Percentiles rank a stretch among this genome's conserved stretches.
Conservation (phyloP, 2,113 vertebrate genomes). For the Mionectes macconnelli region DNA sequence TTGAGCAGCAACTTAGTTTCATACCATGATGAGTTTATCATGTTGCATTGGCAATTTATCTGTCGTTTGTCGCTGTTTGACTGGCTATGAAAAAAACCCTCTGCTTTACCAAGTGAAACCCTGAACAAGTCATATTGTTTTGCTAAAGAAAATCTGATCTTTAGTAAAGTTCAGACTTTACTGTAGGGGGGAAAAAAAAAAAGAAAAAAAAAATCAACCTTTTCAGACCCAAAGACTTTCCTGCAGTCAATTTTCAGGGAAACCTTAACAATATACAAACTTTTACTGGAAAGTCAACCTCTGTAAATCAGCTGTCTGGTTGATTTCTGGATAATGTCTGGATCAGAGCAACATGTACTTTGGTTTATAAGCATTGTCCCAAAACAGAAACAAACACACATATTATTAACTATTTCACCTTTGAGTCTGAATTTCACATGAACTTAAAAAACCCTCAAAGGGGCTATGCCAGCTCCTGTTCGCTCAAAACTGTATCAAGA, state of each 20-base stretch:
- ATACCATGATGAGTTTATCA: not conserved
- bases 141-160: not conserved
- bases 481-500: slow-evolving; percentile 25
- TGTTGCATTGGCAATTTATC: not conserved
- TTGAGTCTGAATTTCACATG: not conserved
- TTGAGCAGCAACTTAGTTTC: not conserved
- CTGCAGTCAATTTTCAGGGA: not conserved
- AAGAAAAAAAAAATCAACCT: not conserved
- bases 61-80: slow-evolving; percentile 6
- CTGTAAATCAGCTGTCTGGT: not conserved
- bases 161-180: not conserved
- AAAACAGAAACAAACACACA: not conserved
- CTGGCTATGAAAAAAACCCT: not conserved
- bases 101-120: not conserved
- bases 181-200: not conserved
- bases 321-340: not conserved
- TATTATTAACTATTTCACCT: not conserved
- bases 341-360: not conserved
- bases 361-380: not conserved
- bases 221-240: not conserved
- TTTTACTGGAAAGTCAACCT: not conserved
- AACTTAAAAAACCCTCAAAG: not conserved
- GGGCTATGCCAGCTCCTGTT: not conserved
- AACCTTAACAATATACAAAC: not conserved
- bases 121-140: not conserved